Evolutionary conservation across 1,140 invertebrate species (phyloP).

Genomic region (Glossosoma conforme): DNA sequence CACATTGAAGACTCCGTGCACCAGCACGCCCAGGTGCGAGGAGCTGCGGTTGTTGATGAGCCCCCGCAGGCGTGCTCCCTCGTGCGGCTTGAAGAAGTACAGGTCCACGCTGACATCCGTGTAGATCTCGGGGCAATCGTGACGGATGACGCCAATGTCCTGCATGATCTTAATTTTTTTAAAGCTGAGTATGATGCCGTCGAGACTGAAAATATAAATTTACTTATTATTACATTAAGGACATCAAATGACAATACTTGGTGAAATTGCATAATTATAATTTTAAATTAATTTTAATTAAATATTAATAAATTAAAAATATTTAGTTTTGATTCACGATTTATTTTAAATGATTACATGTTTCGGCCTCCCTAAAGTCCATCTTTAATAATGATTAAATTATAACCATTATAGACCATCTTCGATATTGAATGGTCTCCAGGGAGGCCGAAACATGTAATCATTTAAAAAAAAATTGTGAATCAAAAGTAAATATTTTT

Average conservation of each 20-base stretch:
- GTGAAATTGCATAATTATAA: not conserved
- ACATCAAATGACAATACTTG: not conserved
- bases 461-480: too few species aligned
- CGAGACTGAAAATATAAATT: constrained; percentile 38
- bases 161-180: constrained; percentile 56
- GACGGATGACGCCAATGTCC: constrained; percentile 48
- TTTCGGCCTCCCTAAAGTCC: not conserved
- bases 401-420: too few species aligned
- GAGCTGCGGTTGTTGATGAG: constrained; percentile 57
- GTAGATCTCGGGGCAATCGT: constrained; percentile 56
- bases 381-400: too few species aligned
- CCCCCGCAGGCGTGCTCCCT: constrained; percentile 49
- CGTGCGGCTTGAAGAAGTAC: constrained; percentile 54
- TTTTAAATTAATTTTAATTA: not conserved
- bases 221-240: not conserved
- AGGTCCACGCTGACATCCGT: constrained; percentile 60
- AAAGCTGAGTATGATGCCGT: constrained; percentile 59
- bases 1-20: constrained; percentile 62
- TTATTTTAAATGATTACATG: not conserved
- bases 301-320: not conserved
- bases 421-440: too few species aligned
- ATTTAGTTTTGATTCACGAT: not conserved
- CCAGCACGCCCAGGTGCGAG: constrained; percentile 57
- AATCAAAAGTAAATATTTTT: too few species aligned
- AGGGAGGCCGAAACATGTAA: too few species aligned